Conservation (phyloP, 2,797 vertebrate species). For the Choloepus didactylus region DNA sequence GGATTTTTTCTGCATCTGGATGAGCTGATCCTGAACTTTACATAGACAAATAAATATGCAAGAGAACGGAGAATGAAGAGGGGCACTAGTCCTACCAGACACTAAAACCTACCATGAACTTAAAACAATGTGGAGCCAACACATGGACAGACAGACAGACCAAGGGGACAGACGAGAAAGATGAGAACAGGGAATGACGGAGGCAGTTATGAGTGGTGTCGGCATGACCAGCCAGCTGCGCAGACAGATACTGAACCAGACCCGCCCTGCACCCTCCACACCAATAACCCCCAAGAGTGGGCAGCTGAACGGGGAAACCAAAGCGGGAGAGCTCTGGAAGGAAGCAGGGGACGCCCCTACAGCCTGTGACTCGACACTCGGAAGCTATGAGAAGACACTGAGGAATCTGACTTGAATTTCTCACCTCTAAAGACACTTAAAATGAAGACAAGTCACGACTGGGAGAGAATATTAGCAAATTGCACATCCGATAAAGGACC, state of each 20-base stretch:
- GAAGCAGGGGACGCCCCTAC: not conserved
- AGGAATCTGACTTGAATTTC: not conserved
- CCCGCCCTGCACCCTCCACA: not conserved
- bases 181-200: not conserved
- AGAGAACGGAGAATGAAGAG: not conserved
- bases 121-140: not conserved
- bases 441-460: not conserved
- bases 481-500: not conserved
- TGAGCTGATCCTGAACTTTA: not conserved
- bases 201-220: too few relatives aligned
- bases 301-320: not conserved
- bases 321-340: not conserved
- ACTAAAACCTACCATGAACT: not conserved
- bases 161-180: not conserved
- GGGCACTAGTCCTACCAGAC: not conserved
- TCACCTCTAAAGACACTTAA: not conserved
- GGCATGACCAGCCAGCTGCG: not conserved
- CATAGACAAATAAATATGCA: not conserved
- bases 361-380: not conserved
- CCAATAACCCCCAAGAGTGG: not conserved
- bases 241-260: not conserved
- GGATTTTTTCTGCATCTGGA: not conserved
- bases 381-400: not conserved
- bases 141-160: not conserved
- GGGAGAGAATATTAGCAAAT: not conserved